Conservation (phyloP, 2,113 vertebrate species). For the Grantiella picta region DNA sequence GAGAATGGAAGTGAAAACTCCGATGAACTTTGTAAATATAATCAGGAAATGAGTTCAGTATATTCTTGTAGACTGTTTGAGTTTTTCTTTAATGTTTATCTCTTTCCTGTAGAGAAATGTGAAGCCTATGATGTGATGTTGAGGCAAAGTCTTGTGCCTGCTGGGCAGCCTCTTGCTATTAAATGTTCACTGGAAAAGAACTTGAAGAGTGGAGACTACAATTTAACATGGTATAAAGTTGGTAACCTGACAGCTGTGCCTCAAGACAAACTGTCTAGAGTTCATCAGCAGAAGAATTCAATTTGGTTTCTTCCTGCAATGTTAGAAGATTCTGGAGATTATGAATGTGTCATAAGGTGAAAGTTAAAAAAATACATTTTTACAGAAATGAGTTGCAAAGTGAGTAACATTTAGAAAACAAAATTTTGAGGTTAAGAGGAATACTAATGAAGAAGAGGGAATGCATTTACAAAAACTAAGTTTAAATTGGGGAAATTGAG, state of each 20-base stretch:
- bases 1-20: neutral
- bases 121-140: slow-evolving; percentile 33
- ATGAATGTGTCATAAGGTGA: slow-evolving; percentile 83
- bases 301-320: slow-evolving; percentile 82
- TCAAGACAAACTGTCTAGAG: slow-evolving; percentile 42
- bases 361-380: neutral
- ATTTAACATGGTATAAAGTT: slow-evolving; percentile 79
- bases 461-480: neutral
- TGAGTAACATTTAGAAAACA: neutral
- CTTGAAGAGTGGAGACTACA: slow-evolving; percentile 33
- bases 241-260: slow-evolving; percentile 58
- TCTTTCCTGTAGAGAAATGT: slow-evolving; percentile 40
- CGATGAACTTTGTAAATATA: neutral
- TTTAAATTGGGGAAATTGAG: neutral
- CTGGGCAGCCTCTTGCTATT: slow-evolving; percentile 50
- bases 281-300: slow-evolving; percentile 63
- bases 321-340: slow-evolving; percentile 75
- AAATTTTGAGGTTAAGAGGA: neutral
- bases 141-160: slow-evolving; percentile 24
- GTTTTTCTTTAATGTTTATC: neutral
- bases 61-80: neutral
- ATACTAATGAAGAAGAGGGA: neutral
- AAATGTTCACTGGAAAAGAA: slow-evolving; percentile 20
- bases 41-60: neutral
- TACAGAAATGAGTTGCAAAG: neutral